Conservation (phyloP, 2,888 invertebrate genomes). For the Chaetogeoica ovagalla region DNA sequence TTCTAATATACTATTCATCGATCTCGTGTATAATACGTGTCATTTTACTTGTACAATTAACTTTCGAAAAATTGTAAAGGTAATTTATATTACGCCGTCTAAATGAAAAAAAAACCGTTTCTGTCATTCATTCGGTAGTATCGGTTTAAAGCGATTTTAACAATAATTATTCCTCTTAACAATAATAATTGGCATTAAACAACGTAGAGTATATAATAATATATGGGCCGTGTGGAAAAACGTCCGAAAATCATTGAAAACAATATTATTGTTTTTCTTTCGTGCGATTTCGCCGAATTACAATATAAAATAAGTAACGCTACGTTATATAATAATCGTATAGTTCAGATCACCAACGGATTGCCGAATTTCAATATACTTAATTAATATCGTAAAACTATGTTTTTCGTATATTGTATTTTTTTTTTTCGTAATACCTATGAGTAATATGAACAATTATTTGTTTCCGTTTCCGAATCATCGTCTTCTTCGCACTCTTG, state of each 20-base stretch:
- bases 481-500: constrained; percentile 49
- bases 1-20: constrained; percentile 10
- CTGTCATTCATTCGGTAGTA: neutral
- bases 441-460: constrained; percentile 49
- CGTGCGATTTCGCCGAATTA: neutral
- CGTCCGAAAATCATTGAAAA: neutral
- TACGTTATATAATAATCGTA: neutral
- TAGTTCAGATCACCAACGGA: neutral
- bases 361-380: neutral
- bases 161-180: neutral
- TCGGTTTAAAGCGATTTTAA: neutral
- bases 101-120: too few relatives aligned
- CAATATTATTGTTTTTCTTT: neutral
- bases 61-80: neutral
- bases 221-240: neutral
- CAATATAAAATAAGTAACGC: neutral
- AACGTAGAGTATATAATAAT: neutral
- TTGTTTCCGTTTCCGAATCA: constrained; percentile 41
- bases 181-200: neutral
- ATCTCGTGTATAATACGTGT: neutral
- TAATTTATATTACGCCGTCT: neutral
- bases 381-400: neutral
- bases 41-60: neutral
- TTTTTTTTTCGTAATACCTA: neutral
- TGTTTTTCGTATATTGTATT: neutral